A percentile compares a stretch with the other conserved stretches of the same genome.
phyloP scores from a whole-genome alignment of 2,888 invertebrate species.

The Resseliella maxima region DNA sequence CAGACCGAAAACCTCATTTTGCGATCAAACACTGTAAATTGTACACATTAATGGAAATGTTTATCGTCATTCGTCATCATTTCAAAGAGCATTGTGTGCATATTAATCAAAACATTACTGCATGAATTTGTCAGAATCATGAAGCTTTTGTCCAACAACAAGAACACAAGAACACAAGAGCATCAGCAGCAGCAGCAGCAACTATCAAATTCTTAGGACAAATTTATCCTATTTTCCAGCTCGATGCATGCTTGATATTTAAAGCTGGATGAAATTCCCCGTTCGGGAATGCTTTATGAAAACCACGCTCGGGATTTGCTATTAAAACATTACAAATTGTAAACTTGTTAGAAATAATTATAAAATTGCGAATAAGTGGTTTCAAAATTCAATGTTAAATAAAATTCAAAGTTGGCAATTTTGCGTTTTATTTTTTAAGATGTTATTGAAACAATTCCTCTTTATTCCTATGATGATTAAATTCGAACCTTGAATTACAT shows the following conservation, averaged over 20 bases:
- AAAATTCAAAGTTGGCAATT: not conserved
- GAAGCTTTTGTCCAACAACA: too few species aligned
- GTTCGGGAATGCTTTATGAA: not conserved
- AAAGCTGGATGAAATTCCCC: not conserved
- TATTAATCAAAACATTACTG: slow-evolving; percentile 5
- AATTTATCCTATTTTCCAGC: not conserved
- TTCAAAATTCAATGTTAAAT: not conserved
- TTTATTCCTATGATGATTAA: not conserved
- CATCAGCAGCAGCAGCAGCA: not conserved
- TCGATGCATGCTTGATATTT: not conserved
- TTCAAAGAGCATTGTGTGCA: not conserved
- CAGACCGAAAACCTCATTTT: not conserved
- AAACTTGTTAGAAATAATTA: slow-evolving; percentile 1
- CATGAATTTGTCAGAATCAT: slow-evolving; percentile 5
- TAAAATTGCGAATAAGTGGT: not conserved
- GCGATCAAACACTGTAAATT: not conserved
- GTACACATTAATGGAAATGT: not conserved
- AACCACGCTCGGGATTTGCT: not conserved
- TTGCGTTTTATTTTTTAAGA: not conserved
- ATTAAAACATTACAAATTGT: not conserved
- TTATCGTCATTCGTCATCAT: not conserved
- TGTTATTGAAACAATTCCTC: not conserved
- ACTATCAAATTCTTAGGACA: not conserved
- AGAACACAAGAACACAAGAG: not conserved
- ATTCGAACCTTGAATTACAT: not conserved